Evolutionary conservation across 2,888 invertebrate genomes (phyloP).

Genomic region (Tenthredo scrophulariae): DNA sequence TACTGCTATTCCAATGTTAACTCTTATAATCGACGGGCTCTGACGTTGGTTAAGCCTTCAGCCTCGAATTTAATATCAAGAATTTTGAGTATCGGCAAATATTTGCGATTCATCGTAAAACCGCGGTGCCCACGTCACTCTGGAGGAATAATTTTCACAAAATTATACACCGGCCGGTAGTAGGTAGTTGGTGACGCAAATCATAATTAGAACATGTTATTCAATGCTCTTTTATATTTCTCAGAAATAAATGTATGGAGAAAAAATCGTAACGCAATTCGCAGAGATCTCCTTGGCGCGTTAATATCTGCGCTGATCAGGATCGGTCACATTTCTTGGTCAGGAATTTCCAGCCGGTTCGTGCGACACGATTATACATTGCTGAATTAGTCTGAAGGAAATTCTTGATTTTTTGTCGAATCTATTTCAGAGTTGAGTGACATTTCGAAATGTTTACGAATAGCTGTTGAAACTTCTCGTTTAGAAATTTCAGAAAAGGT

Average conservation of each 20-base stretch:
- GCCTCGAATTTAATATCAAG: slow-evolving; percentile 1
- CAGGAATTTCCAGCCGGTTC: background rate
- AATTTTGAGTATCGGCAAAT: slow-evolving; percentile 11
- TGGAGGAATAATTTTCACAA: background rate
- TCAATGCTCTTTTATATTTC: background rate
- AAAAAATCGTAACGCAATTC: background rate
- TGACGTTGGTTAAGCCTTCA: background rate
- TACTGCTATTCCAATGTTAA: slow-evolving; percentile 35
- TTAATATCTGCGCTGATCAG: background rate
- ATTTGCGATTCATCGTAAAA: slow-evolving; percentile 6
- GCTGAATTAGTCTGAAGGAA: background rate
- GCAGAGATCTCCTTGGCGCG: background rate
- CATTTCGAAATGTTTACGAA: background rate
- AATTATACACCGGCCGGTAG: background rate
- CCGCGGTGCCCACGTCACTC: background rate
- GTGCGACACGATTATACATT: background rate
- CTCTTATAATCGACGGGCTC: slow-evolving; percentile 3
- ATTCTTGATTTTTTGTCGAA: background rate
- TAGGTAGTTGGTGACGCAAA: background rate
- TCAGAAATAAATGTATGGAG: background rate
- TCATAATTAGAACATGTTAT: background rate
- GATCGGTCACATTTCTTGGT: background rate
- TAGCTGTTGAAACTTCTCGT: background rate
- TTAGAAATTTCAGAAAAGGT: background rate
- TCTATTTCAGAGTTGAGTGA: background rate